These are phyloP conservation scores for Psittacula cyanocephala DNA, from an alignment of 2,113 vertebrate genomes.

Conservation along the genomic window DNA sequence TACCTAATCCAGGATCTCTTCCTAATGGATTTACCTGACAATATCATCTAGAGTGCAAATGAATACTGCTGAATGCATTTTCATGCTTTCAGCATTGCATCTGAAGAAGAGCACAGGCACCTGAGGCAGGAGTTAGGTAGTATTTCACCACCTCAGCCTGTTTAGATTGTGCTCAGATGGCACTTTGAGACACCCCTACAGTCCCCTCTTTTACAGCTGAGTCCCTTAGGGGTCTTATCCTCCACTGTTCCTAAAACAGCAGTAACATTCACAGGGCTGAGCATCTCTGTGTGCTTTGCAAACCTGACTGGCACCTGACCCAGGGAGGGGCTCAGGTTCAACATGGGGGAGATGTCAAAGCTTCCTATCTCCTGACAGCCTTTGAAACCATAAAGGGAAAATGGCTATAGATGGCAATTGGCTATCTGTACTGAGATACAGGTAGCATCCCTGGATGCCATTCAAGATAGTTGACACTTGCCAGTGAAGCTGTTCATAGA, in stretches of 20 bases:
- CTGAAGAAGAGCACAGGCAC: background rate
- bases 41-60: background rate
- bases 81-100: background rate
- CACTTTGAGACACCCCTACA: background rate
- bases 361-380: background rate
- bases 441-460: background rate
- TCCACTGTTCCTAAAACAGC: background rate
- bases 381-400: background rate
- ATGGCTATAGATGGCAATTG: background rate
- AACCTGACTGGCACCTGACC: rapidly evolving
- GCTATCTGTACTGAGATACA: background rate
- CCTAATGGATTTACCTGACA: background rate
- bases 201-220: background rate
- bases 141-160: background rate
- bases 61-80: background rate
- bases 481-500: background rate
- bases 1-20: background rate
- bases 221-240: background rate
- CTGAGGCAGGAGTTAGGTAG: background rate
- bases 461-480: rapidly evolving
- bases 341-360: background rate
- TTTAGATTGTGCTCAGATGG: background rate
- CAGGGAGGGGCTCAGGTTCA: background rate
- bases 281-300: background rate
- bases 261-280: rapidly evolving